These are phyloP conservation scores for Scylla paramamosain DNA, from an alignment of 1,140 invertebrate species.

Conservation along the genomic window DNA sequence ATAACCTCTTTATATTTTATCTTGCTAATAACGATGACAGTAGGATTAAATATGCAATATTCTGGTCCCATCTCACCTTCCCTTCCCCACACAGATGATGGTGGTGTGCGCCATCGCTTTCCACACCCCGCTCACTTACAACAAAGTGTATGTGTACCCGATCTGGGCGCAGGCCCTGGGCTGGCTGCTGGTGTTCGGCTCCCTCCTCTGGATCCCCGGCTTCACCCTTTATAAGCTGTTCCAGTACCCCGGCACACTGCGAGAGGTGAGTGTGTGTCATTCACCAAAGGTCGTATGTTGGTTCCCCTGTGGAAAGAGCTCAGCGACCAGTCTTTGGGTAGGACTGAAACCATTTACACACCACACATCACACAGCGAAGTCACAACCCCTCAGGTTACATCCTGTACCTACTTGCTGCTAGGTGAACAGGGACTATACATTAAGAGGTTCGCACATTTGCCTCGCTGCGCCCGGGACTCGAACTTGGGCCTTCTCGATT, in stretches of 20 bases:
- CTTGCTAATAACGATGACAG: neutral
- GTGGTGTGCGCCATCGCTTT: slow-evolving; percentile 83
- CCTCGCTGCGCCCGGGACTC: too few species aligned
- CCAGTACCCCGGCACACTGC: slow-evolving; percentile 78
- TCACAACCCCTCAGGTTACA: too few species aligned
- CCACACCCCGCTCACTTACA: slow-evolving; percentile 82
- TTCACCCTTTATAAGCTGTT: slow-evolving; percentile 80
- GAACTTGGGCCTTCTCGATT: too few species aligned
- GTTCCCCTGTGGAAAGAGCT: too few species aligned
- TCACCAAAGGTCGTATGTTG: too few species aligned
- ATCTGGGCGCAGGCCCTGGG: slow-evolving; percentile 82
- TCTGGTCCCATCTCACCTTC: neutral
- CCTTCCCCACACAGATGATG: slow-evolving; percentile 81
- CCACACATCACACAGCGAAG: too few species aligned
- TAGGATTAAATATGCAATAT: too few species aligned
- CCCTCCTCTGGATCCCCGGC: slow-evolving; percentile 83
- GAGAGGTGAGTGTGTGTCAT: slow-evolving; percentile 77
- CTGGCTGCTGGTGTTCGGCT: slow-evolving; percentile 82
- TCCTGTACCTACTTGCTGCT: too few species aligned
- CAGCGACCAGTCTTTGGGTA: neutral
- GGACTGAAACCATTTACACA: too few species aligned
- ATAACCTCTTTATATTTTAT: too few species aligned
- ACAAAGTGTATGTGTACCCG: slow-evolving; percentile 82
- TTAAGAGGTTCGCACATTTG: too few species aligned
- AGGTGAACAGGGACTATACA: too few species aligned